phyloP scores from a whole-genome alignment of 2,113 vertebrate species.

The Mirounga angustirostris region DNA sequence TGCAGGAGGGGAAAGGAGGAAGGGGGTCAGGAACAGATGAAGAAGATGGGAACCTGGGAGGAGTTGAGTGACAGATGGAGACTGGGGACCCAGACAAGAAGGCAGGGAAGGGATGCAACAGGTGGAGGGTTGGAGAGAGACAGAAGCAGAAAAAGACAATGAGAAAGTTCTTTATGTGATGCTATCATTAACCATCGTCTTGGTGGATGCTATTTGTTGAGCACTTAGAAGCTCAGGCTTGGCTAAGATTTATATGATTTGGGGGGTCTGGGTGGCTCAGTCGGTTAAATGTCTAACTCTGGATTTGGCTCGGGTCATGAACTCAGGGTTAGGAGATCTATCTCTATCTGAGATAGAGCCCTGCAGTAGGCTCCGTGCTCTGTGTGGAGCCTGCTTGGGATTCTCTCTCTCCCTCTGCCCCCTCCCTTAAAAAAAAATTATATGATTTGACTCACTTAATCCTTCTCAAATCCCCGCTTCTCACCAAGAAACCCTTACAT shows the following conservation, averaged over 20 bases:
- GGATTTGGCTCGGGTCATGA: neutral
- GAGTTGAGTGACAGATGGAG: neutral
- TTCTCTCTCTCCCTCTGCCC: too few relatives aligned
- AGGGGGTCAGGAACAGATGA: neutral
- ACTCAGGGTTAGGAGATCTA: neutral
- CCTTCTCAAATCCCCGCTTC: neutral
- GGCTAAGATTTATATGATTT: neutral
- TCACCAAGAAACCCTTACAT: neutral
- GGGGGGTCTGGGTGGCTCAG: neutral
- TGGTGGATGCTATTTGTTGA: neutral
- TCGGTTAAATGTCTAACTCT: neutral
- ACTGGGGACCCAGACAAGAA: neutral
- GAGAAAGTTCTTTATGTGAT: neutral
- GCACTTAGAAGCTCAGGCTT: neutral
- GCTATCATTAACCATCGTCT: too few relatives aligned
- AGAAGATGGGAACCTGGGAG: neutral
- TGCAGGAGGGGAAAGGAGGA: neutral
- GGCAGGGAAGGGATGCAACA: neutral
- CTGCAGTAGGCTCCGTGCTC: neutral
- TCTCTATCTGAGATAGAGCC: neutral
- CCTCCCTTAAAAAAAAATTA: neutral
- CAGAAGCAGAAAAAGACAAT: too few relatives aligned
- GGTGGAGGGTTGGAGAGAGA: too few relatives aligned
- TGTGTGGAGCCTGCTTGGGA: neutral
- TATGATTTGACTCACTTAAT: neutral